phyloP scores from a whole-genome alignment of 2,797 vertebrate genomes.

The Pangasius krempfi region DNA sequence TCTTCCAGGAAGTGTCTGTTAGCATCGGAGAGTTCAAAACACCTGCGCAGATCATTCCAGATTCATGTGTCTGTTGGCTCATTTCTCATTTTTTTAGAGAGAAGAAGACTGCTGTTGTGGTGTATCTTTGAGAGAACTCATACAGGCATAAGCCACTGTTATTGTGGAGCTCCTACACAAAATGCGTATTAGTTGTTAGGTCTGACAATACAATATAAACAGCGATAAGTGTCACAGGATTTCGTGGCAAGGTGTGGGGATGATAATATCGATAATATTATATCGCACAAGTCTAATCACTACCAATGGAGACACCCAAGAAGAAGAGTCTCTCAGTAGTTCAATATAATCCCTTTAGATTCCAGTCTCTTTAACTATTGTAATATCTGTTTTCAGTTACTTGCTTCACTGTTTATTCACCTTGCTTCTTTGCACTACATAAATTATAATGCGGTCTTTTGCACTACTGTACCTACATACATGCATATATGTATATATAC shows the following conservation, averaged over 20 bases:
- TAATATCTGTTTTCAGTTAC: no score
- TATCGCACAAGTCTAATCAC: neutral
- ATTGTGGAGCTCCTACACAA: no score
- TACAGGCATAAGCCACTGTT: no score
- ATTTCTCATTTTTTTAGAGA: neutral
- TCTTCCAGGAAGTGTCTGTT: no score
- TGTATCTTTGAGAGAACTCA: no score
- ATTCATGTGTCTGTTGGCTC: neutral
- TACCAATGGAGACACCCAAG: neutral
- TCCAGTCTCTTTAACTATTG: neutral
- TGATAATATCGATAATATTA: neutral
- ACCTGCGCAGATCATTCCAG: neutral
- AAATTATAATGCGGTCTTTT: no score
- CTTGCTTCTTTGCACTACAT: no score
- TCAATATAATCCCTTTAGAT: neutral
- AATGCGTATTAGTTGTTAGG: no score
- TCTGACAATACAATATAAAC: neutral
- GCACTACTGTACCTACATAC: no score
- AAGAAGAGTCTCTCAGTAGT: neutral
- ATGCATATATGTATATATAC: no score
- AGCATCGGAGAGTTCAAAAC: neutral
- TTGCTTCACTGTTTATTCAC: no score
- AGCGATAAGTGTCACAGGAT: neutral
- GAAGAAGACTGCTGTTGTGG: neutral
- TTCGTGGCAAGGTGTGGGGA: no score